These are phyloP conservation scores for Scortum barcoo DNA, from an alignment of 2,113 vertebrate species.

Conservation along the genomic window DNA sequence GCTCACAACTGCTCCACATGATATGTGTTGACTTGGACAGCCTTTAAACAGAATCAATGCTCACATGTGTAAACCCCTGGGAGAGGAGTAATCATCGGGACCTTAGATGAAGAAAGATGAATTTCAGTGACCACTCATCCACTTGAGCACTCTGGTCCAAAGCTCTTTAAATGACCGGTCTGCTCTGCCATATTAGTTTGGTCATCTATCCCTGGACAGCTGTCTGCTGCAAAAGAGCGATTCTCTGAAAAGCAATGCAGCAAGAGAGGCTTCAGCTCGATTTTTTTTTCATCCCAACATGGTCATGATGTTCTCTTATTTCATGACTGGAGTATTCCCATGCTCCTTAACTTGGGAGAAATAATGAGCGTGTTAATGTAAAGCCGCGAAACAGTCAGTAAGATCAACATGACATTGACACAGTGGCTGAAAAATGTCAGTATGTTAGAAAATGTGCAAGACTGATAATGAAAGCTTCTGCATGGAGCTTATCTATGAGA, in stretches of 20 bases:
- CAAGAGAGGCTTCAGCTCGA: not conserved
- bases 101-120: constrained; percentile 58
- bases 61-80: constrained; percentile 46
- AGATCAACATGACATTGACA: not conserved
- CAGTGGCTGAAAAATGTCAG: not conserved
- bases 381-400: not conserved
- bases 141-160: constrained; percentile 39
- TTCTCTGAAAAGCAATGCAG: constrained; percentile 26
- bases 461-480: constrained; percentile 13
- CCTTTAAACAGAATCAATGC: constrained; percentile 55
- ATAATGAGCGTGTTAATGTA: not conserved
- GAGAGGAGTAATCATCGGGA: constrained; percentile 55
- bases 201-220: constrained; percentile 41
- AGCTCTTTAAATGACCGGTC: constrained; percentile 43
- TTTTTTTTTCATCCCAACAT: constrained; percentile 16
- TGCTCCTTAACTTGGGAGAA: not conserved
- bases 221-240: constrained; percentile 35
- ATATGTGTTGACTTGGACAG: constrained; percentile 50
- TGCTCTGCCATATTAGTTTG: constrained; percentile 47
- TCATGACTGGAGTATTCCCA: not conserved
- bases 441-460: constrained; percentile 6
- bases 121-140: constrained; percentile 57
- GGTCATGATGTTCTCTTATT: constrained; percentile 11
- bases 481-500: constrained; percentile 16
- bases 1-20: constrained; percentile 30